These are phyloP conservation scores for Brachionus koreanus DNA, from an alignment of 1,140 invertebrate species.

Conservation along the genomic window DNA sequence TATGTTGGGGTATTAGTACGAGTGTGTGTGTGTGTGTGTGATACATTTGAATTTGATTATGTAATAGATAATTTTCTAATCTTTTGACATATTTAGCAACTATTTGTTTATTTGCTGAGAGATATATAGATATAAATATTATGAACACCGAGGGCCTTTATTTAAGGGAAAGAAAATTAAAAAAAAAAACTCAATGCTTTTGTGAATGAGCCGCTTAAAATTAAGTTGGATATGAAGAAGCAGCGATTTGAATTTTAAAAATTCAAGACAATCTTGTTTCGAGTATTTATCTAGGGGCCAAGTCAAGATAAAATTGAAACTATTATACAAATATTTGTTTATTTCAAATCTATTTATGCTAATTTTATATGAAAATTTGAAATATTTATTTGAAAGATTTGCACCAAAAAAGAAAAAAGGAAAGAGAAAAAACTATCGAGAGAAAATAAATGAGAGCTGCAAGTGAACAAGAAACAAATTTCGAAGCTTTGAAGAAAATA, in stretches of 20 bases:
- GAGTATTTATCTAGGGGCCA: not conserved
- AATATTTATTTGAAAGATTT: slow-evolving; percentile 11
- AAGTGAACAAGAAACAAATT: not conserved
- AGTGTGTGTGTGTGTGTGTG: not conserved
- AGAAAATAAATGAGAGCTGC: not conserved
- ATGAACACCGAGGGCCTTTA: not conserved
- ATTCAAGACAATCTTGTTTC: not conserved
- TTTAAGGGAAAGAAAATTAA: not conserved
- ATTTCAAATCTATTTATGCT: not conserved
- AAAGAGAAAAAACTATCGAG: not conserved
- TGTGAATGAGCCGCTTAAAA: not conserved
- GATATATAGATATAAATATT: not conserved
- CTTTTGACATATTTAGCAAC: not conserved
- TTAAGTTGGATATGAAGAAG: not conserved
- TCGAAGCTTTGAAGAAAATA: not conserved
- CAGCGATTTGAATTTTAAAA: not conserved
- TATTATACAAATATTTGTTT: slow-evolving; percentile 11
- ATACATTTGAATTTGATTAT: not conserved
- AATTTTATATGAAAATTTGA: slow-evolving; percentile 5
- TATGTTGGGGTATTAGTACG: too few relatives aligned
- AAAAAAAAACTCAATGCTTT: not conserved
- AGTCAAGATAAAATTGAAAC: not conserved
- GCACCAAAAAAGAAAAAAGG: not conserved
- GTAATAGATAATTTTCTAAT: not conserved
- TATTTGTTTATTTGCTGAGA: not conserved